These are phyloP conservation scores for Dryobotodes eremita DNA, from an alignment of 2,888 invertebrate genomes.

Conservation along the genomic window DNA sequence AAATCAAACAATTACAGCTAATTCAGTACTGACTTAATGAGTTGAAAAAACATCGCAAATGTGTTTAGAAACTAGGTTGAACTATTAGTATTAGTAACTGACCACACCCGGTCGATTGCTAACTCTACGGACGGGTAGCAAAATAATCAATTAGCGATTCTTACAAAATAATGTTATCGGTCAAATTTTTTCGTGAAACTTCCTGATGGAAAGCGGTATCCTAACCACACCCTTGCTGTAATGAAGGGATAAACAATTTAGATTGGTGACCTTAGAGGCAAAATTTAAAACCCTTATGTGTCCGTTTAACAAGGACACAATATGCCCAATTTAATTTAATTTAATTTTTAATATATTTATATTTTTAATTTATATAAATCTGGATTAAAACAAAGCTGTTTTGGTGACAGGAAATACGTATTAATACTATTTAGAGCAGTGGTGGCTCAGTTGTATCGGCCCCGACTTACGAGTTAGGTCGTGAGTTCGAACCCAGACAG, in stretches of 20 bases:
- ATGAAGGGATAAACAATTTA: not conserved
- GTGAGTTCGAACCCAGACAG: too few relatives aligned
- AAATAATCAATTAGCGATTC: conserved; percentile 49
- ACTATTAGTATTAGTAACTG: conserved; percentile 70
- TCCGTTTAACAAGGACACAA: not conserved
- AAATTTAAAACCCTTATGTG: not conserved
- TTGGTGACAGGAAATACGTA: not conserved
- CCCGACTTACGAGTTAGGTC: too few relatives aligned
- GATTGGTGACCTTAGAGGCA: not conserved
- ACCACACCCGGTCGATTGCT: conserved; percentile 77
- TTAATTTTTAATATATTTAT: too few relatives aligned
- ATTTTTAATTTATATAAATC: too few relatives aligned
- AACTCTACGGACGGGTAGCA: conserved; percentile 66
- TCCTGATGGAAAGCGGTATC: not conserved
- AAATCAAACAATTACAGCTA: conserved; percentile 61
- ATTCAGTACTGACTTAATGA: conserved; percentile 60
- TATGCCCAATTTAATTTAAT: too few relatives aligned
- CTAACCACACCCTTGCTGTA: conserved; percentile 3
- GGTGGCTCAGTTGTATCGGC: too few relatives aligned
- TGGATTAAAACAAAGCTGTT: not conserved
- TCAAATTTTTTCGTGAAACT: conserved; percentile 1
- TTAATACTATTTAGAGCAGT: too few relatives aligned
- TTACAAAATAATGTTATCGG: conserved; percentile 6
- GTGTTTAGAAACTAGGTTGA: conserved; percentile 78
- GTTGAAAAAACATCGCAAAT: conserved; percentile 66